These are phyloP conservation scores for Ctenosaura bakeri DNA, from an alignment of 2,797 vertebrate species.

Conservation along the genomic window DNA sequence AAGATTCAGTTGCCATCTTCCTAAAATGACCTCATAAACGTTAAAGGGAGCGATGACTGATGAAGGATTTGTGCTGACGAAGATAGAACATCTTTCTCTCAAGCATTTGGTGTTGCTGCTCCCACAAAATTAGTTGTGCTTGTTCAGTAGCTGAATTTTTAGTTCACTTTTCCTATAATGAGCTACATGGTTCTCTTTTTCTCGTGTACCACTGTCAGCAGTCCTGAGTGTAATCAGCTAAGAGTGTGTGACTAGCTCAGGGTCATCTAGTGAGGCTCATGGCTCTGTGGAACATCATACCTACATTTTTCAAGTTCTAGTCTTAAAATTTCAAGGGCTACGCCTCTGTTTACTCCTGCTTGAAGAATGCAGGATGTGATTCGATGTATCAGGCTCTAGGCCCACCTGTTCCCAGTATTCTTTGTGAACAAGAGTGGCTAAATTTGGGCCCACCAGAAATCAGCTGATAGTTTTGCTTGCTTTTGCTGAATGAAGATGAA, in stretches of 20 bases:
- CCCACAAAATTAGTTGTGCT: neutral
- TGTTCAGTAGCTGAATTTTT: no score
- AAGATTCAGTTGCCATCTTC: neutral
- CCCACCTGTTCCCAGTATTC: no score
- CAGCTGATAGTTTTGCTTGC: neutral
- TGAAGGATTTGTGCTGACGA: neutral
- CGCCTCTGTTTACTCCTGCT: neutral
- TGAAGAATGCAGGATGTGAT: neutral
- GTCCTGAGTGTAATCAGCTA: no score
- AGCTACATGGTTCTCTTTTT: no score
- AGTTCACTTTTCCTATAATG: no score
- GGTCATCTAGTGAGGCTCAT: no score
- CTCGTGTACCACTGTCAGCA: no score
- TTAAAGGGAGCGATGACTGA: neutral
- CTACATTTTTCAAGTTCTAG: no score
- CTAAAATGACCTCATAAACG: neutral
- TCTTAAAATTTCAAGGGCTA: no score
- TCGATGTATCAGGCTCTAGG: neutral
- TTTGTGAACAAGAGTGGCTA: neutral
- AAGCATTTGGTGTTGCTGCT: no score
- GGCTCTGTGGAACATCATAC: no score
- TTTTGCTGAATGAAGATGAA: neutral
- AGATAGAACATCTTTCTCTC: neutral
- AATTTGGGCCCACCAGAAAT: neutral
- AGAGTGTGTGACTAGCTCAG: no score